These are phyloP conservation scores for Pseudococcus viburni DNA, from an alignment of 2,888 invertebrate genomes.

Conservation along the genomic window DNA sequence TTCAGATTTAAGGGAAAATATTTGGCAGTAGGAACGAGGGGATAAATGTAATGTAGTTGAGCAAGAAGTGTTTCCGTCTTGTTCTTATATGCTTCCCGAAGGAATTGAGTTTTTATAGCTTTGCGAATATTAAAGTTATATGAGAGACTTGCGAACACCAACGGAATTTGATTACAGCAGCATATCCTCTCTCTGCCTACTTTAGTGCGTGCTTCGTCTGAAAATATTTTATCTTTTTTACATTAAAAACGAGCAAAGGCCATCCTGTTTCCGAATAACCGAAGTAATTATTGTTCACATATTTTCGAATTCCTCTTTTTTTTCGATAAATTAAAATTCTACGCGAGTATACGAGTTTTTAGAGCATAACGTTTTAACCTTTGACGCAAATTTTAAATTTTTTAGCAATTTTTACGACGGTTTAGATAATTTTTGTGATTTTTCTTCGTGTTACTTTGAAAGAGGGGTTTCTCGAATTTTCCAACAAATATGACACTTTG, in stretches of 20 bases:
- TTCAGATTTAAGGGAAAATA: slow-evolving; percentile 62
- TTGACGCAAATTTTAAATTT: no score
- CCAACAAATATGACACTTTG: no score
- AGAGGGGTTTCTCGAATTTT: no score
- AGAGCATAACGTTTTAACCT: no score
- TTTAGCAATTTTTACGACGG: no score
- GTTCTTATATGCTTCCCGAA: slow-evolving; percentile 60
- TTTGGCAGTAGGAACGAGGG: slow-evolving; percentile 45
- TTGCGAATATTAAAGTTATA: slow-evolving; percentile 63
- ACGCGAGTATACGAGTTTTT: no score
- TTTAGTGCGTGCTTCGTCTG: neutral
- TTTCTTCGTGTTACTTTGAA: no score
- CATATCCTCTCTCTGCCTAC: neutral
- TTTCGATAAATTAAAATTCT: no score
- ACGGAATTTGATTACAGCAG: slow-evolving; percentile 58
- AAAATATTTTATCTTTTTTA: slow-evolving; percentile 44
- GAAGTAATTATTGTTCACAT: no score
- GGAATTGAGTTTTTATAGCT: slow-evolving; percentile 64
- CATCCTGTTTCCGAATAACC: neutral
- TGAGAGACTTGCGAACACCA: slow-evolving; percentile 59
- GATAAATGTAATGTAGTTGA: slow-evolving; percentile 54
- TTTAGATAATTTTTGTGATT: no score
- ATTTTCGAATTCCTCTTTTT: no score
- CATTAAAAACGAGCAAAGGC: slow-evolving; percentile 20
- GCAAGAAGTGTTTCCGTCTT: slow-evolving; percentile 60